Base-by-base conservation (phyloP, 35 echinoderm and acorn worm genomes). In the Ptychodera flava region DNA sequence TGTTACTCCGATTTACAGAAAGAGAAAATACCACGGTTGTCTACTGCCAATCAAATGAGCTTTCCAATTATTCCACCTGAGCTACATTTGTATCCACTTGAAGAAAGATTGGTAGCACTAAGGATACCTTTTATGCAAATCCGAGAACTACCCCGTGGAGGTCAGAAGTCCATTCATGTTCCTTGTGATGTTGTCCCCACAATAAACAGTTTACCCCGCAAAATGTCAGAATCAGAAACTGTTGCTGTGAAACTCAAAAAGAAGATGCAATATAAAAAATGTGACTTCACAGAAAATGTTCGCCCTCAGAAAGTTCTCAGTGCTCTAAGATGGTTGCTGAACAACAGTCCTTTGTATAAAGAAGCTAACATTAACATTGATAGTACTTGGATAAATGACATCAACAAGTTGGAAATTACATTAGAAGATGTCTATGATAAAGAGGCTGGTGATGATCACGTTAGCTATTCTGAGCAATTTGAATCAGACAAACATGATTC, bases 161-260 rank as follows among this genome's bases (percentile, higher is more conserved):
- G 82, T n/a, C 88, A 89, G 33, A 30, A 83, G 15, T 89, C 88
- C 12, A 85, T 89, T 1, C 82, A 89, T 89, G 88, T 89, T 84
- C 81, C 81, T 76, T 79, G 82, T 33, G 88, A 89, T 85, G 35
- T 90, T 31, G 77, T 75, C 35, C 81, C 81, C 29, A 89, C 81
- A 31, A 29, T 89, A 22, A 75, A 45, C 77, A 38, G 80, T n/a
- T 30, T 90, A 14, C 82, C 53, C 0, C 38, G 80, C 28, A 30
- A 75, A 2, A 2, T 89, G 22, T 32, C 36, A 37, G 35, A 81
- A 83, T 28, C 36, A 31, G 22, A 89, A 31, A 89, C 30, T 31
- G 33, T 84, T 16, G 80, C 81, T 32, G 75, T 89, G 1, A 89
- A 89, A 38, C 81, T 85, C 1, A 88, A 88, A 22, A 31, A 84